Evolutionary conservation across 2,888 invertebrate species (phyloP), one percentile per base, ranked within the genome.

Genomic region (Cephalotes varians): DNA sequence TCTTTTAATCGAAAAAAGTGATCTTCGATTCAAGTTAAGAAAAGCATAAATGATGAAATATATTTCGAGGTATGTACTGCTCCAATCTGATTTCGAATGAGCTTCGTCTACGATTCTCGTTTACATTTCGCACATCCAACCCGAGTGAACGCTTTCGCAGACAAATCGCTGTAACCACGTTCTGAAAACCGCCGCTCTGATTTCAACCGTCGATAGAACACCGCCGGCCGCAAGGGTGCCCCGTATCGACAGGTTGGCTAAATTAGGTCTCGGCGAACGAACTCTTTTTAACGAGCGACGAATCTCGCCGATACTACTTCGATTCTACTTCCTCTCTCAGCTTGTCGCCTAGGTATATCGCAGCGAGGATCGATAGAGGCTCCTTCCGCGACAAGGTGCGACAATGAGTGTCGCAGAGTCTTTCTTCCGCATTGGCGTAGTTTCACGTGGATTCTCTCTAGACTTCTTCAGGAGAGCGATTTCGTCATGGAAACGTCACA

Each of bases 371-470:
- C 79, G 56, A 87, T 86, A 80, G 81, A 69, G 77, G 47, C 40
- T 79, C 81, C 74, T 71, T 81, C 25, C 67, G 71, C 56, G 77
- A 86, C 49, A 69, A 85, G 74, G 81, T 64, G 74, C 76, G 49
- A 80, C 79, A 58, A 82, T 65, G 79, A 65, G 56, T 80, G 80
- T 65, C 76, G 82, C 80, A 34, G 58, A 79, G 64, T 82, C 82
- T 74, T 56, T 51, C 72, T 84, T 80, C 81, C 81, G 73, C 81
- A 82, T 81, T 58, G 82, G 77, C 62, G 83, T 77, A 84, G 47
- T 71, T 77, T 73, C 73, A 49, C 60, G 31, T 49, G 54, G 67
- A 71, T 18, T 67, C 62, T 25, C 25, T 15, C 21, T 31, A 44
- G 34, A 12, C 44, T 21, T 64, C 49, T 62, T 28, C 15, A 0